These are phyloP conservation scores for Saccopteryx leptura DNA, from an alignment of 2,113 vertebrate species.

Conservation along the genomic window DNA sequence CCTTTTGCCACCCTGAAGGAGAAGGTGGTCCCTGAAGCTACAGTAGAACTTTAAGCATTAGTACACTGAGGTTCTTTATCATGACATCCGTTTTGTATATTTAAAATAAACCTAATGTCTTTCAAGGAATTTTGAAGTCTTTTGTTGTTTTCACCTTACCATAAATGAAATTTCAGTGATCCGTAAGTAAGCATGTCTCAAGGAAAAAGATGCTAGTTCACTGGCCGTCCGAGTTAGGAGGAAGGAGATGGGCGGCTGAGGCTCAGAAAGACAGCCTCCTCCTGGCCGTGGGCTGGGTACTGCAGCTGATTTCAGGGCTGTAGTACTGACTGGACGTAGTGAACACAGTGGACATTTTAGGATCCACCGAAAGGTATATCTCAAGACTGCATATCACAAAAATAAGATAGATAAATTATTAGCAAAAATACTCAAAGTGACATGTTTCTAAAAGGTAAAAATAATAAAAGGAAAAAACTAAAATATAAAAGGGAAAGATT, in stretches of 20 bases:
- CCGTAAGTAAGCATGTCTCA: background rate
- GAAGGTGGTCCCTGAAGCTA: background rate
- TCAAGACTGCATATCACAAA: background rate
- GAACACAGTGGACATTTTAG: background rate
- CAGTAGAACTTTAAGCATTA: background rate
- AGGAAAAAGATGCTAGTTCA: background rate
- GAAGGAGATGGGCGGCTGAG: background rate
- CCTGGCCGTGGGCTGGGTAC: background rate
- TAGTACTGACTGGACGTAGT: background rate
- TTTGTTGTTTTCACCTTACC: conserved; percentile 32
- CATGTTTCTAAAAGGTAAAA: background rate
- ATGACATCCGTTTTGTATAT: background rate
- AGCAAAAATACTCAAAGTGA: conserved; percentile 39
- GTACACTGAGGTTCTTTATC: background rate
- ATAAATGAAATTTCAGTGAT: background rate
- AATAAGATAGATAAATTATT: conserved; percentile 15
- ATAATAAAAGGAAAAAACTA: background rate
- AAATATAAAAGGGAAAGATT: background rate
- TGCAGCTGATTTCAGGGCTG: background rate
- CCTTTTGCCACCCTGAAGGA: background rate
- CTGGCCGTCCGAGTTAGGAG: background rate
- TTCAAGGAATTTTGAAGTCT: background rate
- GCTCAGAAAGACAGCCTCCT: background rate
- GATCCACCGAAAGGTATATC: conserved; percentile 1
- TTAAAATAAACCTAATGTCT: background rate